These are phyloP conservation scores for Neoscelio sp. DNA, from an alignment of 2,888 invertebrate genomes.

Conservation along the genomic window DNA sequence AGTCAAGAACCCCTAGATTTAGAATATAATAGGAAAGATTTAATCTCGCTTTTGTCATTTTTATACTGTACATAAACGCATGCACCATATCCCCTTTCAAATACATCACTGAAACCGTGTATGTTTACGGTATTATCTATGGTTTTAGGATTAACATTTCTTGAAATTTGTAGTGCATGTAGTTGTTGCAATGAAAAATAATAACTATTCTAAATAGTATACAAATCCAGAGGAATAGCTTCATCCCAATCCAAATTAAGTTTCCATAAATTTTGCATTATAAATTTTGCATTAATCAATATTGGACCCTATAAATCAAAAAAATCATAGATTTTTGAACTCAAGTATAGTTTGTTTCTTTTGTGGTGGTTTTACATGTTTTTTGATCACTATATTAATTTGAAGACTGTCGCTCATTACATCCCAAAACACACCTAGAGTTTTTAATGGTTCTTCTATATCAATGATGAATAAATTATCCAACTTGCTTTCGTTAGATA, in stretches of 20 bases:
- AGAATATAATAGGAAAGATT: too few relatives aligned
- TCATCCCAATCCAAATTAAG: slow-evolving; percentile 46
- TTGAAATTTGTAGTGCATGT: too few relatives aligned
- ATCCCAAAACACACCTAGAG: slow-evolving; percentile 16
- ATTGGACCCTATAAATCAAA: slow-evolving; percentile 59
- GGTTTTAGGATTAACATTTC: too few relatives aligned
- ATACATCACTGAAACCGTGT: too few relatives aligned
- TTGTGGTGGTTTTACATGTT: slow-evolving; percentile 28
- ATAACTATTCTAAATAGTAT: slow-evolving; percentile 22
- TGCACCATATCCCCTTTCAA: too few relatives aligned
- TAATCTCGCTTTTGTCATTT: too few relatives aligned
- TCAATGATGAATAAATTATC: slow-evolving; percentile 7
- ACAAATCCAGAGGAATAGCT: slow-evolving; percentile 6
- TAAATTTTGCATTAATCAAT: slow-evolving; percentile 57
- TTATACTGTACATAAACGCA: too few relatives aligned
- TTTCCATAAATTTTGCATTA: slow-evolving; percentile 54
- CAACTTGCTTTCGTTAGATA: too few relatives aligned
- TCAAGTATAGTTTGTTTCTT: slow-evolving; percentile 46
- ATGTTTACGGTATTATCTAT: too few relatives aligned
- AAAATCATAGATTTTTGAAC: slow-evolving; percentile 63
- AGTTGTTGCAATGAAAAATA: too few relatives aligned
- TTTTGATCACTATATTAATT: neutral
- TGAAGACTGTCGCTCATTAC: slow-evolving; percentile 2
- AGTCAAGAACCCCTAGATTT: too few relatives aligned
- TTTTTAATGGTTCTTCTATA: slow-evolving; percentile 9